Base-by-base conservation (phyloP, 2,797 vertebrate species). In the Argentina silus region DNA sequence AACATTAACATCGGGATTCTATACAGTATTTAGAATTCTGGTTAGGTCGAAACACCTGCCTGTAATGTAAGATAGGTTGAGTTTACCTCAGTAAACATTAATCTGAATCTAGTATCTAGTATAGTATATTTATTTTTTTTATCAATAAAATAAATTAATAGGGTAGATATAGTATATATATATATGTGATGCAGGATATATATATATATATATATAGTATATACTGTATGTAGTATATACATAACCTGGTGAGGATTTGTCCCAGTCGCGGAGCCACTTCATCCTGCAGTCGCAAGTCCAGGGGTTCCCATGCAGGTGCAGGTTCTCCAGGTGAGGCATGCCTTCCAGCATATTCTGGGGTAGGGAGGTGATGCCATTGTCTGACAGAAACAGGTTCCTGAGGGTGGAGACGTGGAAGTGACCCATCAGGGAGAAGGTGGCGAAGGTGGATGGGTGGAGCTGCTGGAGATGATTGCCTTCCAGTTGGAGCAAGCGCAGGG, bases 231-330 rank as follows among this genome's bases (percentile, higher is more conserved):
- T 44, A 48, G 9, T 7, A 56, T 17, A 55, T 3, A 55, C 17
- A 85, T 88, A 76, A 98, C 97, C 97, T 93, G 91, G 86, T 69
- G 92, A 87, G 51, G 56, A 86, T 78, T 89, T 84, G 51, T 85
- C 85, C 96, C 96, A 98, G 63, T 91, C 79, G 61, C 90, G 89
- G 0, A 98, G 53, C 96, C 96, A 95, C 36, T 72, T 85, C 84
- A 98, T 88, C 44, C 62, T 82, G 80, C 97, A 99, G 85, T 96
- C 96, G 42, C 97, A 99, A n/a, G 81, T 77, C 97, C 96, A 98
- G 0, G 96, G 96, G 80, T 99, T 99, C 0, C 95, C 96, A 7
- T 98, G 95, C 74, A 99, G 93, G 69, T 92, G 95, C 62, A 98
- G 86, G 71, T 90, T 97, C 83, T 98, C 97, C 75, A 99, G 88